Evolutionary conservation across 2,113 vertebrate genomes (phyloP).

Genomic region (zebrafish (Danio rerio)): DNA sequence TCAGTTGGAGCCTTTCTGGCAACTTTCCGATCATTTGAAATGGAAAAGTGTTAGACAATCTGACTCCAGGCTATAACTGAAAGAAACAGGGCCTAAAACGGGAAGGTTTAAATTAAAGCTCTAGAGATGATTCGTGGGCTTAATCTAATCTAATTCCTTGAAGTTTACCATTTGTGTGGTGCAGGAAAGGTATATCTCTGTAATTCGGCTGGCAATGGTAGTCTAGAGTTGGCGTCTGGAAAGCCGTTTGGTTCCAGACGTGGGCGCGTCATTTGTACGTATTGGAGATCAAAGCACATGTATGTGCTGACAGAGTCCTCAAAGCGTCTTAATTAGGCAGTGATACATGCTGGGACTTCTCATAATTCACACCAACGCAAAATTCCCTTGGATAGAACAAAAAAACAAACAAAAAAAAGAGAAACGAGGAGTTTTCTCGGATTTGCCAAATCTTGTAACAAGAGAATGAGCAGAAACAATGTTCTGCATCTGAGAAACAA

Average conservation of each 20-base stretch:
- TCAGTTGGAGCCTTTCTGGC: background rate
- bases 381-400: constrained; percentile 29
- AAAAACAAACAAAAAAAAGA: background rate
- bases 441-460: constrained; percentile 34
- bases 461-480: constrained; percentile 4
- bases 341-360: constrained; percentile 10
- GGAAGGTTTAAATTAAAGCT: constrained; percentile 9
- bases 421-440: background rate
- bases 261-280: constrained; percentile 45
- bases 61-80: constrained; percentile 2
- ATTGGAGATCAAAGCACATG: constrained; percentile 55
- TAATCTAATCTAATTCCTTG: constrained; percentile 40
- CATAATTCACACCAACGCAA: constrained; percentile 42
- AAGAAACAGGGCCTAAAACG: constrained; percentile 12
- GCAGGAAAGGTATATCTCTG: constrained; percentile 25
- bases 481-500: constrained; percentile 3
- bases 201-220: constrained; percentile 30
- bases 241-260: constrained; percentile 1
- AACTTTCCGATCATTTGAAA: constrained; percentile 13
- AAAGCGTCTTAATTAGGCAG: constrained; percentile 50
- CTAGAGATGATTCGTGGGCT: constrained; percentile 14
- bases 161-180: constrained; percentile 36
- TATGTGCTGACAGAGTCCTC: constrained; percentile 39
- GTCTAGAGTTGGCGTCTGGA: background rate
- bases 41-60: background rate